Percentiles rank a stretch among this genome's conserved stretches.
Conservation (phyloP, 2,888 invertebrate species). For the Electrophaes corylata region DNA sequence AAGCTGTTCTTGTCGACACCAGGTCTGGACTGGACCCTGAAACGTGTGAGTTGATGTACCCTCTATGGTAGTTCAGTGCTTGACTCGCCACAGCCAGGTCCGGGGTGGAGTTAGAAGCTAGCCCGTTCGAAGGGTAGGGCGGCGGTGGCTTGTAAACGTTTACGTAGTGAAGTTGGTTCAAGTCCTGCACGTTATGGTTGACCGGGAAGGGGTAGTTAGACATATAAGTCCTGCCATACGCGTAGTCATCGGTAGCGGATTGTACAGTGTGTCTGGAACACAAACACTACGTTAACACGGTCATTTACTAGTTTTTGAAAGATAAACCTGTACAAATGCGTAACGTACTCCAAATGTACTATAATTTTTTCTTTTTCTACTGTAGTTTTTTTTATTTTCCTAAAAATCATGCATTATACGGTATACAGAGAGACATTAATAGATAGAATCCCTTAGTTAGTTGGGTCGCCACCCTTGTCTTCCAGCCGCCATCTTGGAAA, state of each 20-base stretch:
- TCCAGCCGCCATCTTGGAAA: too few species aligned
- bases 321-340: too few species aligned
- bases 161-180: slow-evolving; percentile 83
- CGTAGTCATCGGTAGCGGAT: slow-evolving; percentile 62
- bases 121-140: slow-evolving; percentile 90
- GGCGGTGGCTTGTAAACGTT: slow-evolving; percentile 93
- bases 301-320: too few species aligned
- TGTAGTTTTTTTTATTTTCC: too few species aligned
- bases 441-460: too few species aligned
- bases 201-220: slow-evolving; percentile 72
- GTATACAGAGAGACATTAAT: too few species aligned
- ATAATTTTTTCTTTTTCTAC: too few species aligned
- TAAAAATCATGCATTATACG: too few species aligned
- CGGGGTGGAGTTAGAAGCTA: slow-evolving; percentile 93
- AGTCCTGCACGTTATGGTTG: slow-evolving; percentile 71
- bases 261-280: slow-evolving; percentile 75
- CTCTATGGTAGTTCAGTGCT: slow-evolving; percentile 76
- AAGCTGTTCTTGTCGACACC: slow-evolving; percentile 88
- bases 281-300: neutral
- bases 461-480: too few species aligned
- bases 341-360: too few species aligned
- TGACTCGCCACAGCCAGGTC: slow-evolving; percentile 91
- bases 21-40: slow-evolving; percentile 91
- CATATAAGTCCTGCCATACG: slow-evolving; percentile 65
- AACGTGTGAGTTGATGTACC: slow-evolving; percentile 83